A percentile compares a stretch with the other conserved stretches of the same genome.
Conservation (phyloP, 92 coral and sea anemone genomes). For the Epizoanthus ramosus region DNA sequence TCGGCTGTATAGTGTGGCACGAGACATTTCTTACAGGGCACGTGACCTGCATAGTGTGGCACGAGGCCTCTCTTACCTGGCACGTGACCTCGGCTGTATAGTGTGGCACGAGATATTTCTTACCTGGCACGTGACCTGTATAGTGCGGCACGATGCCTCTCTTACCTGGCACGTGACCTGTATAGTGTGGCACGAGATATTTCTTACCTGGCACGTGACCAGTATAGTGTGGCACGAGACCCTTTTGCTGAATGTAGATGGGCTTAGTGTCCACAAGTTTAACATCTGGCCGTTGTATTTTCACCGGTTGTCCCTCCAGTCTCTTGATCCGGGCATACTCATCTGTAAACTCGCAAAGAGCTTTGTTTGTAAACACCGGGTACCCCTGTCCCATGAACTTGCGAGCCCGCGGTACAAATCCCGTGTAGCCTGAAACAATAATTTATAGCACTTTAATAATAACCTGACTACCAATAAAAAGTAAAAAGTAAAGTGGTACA, state of each 20-base stretch:
- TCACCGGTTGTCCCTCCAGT: constrained; percentile 76
- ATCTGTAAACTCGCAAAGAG: constrained; percentile 83
- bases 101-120: constrained; percentile 91
- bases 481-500: too few relatives aligned
- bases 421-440: constrained; percentile 76
- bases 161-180: constrained; percentile 99
- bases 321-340: constrained; percentile 79
- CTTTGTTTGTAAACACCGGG: constrained; percentile 87
- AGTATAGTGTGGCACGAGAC: constrained; percentile 96
- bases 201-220: constrained; percentile 98
- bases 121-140: constrained; percentile 81
- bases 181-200: constrained; percentile 88
- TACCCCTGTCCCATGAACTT: constrained; percentile 92
- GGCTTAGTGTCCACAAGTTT: constrained; percentile 83
- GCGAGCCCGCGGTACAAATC: constrained; percentile 94
- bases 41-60: constrained; percentile 92
- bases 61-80: constrained; percentile 89
- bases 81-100: constrained; percentile 97
- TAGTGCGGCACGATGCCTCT: too few relatives aligned
- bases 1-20: constrained; percentile 98
- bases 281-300: constrained; percentile 70
- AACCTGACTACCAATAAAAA: not conserved
- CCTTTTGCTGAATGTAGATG: constrained; percentile 69
- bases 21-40: constrained; percentile 92
- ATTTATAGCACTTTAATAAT: too few relatives aligned